These are phyloP conservation scores for Heloderma charlesbogerti DNA, from an alignment of 2,113 vertebrate species.

Conservation along the genomic window DNA sequence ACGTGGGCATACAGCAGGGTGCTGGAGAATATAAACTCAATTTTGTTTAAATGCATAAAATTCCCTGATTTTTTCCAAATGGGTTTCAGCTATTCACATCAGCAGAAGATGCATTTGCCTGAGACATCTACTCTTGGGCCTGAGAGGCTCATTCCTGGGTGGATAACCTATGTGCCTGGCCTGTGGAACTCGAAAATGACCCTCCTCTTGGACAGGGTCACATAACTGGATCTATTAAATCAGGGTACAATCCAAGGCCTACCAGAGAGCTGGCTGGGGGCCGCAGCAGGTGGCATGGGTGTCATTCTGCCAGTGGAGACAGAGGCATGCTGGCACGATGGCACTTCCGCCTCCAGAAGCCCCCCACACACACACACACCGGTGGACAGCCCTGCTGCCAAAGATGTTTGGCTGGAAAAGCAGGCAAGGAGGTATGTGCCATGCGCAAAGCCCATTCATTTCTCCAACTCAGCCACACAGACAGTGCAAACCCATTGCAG, in stretches of 20 bases:
- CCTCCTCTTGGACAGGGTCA: too few relatives aligned
- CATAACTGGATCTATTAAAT: background rate
- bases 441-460: too few relatives aligned
- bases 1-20: background rate
- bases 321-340: background rate
- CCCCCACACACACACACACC: too few relatives aligned
- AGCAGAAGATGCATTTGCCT: too few relatives aligned
- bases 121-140: rapidly evolving
- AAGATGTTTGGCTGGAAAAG: too few relatives aligned
- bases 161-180: background rate
- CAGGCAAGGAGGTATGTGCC: too few relatives aligned
- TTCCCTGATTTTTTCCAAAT: background rate
- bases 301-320: background rate
- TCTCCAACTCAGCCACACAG: too few relatives aligned
- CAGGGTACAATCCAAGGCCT: background rate
- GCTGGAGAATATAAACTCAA: background rate
- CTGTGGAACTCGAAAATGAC: background rate
- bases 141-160: too few relatives aligned
- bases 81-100: background rate
- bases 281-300: background rate
- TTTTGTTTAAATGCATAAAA: background rate
- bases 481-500: too few relatives aligned
- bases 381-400: background rate
- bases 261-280: background rate
- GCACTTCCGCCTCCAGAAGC: too few relatives aligned